Base-by-base conservation (phyloP, 2,113 vertebrate genomes). In the Crotalus helleri region DNA sequence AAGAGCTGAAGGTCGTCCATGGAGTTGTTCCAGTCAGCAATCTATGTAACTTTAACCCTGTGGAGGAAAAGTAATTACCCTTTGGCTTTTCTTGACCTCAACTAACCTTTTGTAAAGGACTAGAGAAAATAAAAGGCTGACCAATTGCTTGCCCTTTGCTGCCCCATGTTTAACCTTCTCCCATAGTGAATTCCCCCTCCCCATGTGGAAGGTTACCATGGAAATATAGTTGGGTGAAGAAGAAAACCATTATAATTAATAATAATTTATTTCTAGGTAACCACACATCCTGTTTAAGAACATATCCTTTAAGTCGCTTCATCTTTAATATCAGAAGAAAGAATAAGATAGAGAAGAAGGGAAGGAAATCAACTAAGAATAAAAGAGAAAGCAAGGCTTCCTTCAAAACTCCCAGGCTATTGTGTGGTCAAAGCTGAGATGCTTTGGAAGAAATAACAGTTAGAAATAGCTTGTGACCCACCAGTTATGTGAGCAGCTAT, bases 21-120 rank as follows among this genome's bases (percentile, higher is more conserved):
- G 97, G 96, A 97, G 97, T 98, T 98, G 97, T 98, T 97, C 97
- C 98, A 97, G 97, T 97, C 97, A 81, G 97, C 98, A 98, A 98
- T 98, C 97, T 98, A 97, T 97, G 97, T 98, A 97, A 98, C 98
- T 98, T 98, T 98, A 98, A 98, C 98, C 98, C 97, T 96, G 97
- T 94, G 96, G 98, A 98, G 97, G 97, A 98, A 99, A 99, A 98
- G 98, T 98, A 98, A 99, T 99, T 99, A 99, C 98, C 98, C 98
- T 98, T 98, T 98, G 98, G 97, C 98, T 98, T 97, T 96, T 97
- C 95, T 54, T 98, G 98, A 98, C 98, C 98, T 96, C 97, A 95
- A 95, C 95, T 98, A 98, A 98, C 98, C 98, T 98, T 98, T 97
- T 96, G 86, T 97, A 97, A 97, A 98, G 98, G 98, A 97, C 97